Evolutionary conservation across 1,140 invertebrate species (phyloP).

Genomic region (Polypedilum vanderplanki): DNA sequence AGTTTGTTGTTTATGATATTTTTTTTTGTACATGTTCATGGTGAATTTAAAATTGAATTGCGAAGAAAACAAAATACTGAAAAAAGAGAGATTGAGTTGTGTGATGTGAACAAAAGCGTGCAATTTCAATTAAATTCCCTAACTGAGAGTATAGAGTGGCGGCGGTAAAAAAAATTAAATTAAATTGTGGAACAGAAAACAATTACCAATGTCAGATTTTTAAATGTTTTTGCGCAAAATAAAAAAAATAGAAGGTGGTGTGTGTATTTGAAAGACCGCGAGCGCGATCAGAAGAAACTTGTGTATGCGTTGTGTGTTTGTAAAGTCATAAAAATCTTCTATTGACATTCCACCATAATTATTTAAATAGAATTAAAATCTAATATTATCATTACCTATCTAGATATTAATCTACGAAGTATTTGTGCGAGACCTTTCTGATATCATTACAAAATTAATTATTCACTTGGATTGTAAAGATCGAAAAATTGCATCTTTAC

Average conservation of each 20-base stretch:
- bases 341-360: background rate
- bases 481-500: background rate
- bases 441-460: background rate
- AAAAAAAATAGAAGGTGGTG: background rate
- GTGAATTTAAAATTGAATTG: background rate
- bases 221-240: background rate
- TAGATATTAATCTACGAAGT: slow-evolving; percentile 9
- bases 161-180: background rate
- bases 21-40: too few species aligned
- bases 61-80: background rate
- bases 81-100: background rate
- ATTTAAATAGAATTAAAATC: background rate
- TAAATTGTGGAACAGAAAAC: background rate
- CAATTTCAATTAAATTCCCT: background rate
- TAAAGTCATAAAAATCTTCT: background rate
- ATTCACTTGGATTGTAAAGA: background rate
- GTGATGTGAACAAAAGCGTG: background rate
- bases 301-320: background rate
- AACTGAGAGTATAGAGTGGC: background rate
- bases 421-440: background rate
- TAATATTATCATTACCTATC: background rate
- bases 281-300: background rate
- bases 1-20: too few species aligned
- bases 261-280: background rate
- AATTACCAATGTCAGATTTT: background rate